These are phyloP conservation scores for Oscheius onirici DNA, from an alignment of 2,888 invertebrate species.

Conservation along the genomic window DNA sequence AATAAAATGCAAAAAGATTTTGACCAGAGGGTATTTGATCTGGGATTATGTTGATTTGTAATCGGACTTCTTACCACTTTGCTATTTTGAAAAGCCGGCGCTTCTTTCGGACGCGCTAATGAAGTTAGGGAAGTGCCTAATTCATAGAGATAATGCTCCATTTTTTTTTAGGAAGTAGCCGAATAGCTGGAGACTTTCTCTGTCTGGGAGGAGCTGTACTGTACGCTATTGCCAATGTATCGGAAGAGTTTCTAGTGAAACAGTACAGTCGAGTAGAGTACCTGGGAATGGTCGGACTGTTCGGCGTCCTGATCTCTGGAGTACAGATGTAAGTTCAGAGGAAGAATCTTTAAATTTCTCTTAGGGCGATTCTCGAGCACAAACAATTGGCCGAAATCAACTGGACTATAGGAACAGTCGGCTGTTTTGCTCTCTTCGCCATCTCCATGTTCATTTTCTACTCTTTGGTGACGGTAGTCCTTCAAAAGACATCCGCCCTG, in stretches of 20 bases:
- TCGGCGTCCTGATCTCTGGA: slow-evolving; percentile 82
- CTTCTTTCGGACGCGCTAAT: too few relatives aligned
- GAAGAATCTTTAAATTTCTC: slow-evolving; percentile 56
- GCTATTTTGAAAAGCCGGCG: too few relatives aligned
- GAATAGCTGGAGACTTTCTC: slow-evolving; percentile 84
- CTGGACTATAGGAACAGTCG: slow-evolving; percentile 75
- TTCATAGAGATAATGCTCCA: too few relatives aligned
- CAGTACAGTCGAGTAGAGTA: slow-evolving; percentile 83
- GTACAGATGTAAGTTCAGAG: slow-evolving; percentile 78
- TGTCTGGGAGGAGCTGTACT: slow-evolving; percentile 80
- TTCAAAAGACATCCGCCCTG: slow-evolving; percentile 80
- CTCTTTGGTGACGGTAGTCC: slow-evolving; percentile 81
- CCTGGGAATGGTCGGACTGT: slow-evolving; percentile 83
- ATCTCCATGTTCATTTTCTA: slow-evolving; percentile 78
- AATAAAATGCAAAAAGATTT: too few relatives aligned
- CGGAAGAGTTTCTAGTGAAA: slow-evolving; percentile 84
- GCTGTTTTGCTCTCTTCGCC: slow-evolving; percentile 75
- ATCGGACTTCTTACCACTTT: too few relatives aligned
- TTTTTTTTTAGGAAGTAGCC: slow-evolving; percentile 80
- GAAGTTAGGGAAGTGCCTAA: too few relatives aligned
- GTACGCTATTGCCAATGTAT: slow-evolving; percentile 77
- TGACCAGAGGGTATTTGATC: too few relatives aligned
- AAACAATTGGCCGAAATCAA: slow-evolving; percentile 79
- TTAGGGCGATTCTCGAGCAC: slow-evolving; percentile 78
- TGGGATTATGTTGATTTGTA: too few relatives aligned